Evolutionary conservation across 2,888 invertebrate species (phyloP).

Genomic region (Podabrus alpinus): DNA sequence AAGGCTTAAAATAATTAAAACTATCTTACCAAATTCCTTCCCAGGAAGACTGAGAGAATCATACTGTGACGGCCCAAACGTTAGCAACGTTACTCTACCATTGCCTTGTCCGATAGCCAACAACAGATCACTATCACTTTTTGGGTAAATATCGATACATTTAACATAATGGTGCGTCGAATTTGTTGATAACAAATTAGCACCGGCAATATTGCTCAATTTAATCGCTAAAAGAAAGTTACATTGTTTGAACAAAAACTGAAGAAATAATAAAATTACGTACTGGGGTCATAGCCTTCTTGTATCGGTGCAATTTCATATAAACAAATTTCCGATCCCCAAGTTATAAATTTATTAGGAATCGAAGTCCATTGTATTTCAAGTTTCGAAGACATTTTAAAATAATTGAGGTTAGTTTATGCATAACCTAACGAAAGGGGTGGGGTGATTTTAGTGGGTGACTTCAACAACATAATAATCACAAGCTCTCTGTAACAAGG

Average conservation of each 20-base stretch:
- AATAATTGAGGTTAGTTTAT: not conserved
- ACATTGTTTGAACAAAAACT: not conserved
- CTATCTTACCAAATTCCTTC: slow-evolving; percentile 71
- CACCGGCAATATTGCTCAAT: slow-evolving; percentile 71
- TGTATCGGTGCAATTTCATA: slow-evolving; percentile 74
- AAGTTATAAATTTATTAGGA: slow-evolving; percentile 83
- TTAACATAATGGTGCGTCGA: slow-evolving; percentile 79
- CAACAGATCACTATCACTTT: slow-evolving; percentile 74
- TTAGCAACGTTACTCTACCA: slow-evolving; percentile 83
- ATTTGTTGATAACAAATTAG: slow-evolving; percentile 73
- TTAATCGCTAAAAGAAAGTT: slow-evolving; percentile 60
- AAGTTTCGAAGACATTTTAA: slow-evolving; percentile 61
- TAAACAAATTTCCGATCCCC: slow-evolving; percentile 87
- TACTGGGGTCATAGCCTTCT: slow-evolving; percentile 58
- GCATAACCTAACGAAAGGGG: not conserved
- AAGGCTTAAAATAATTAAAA: not conserved
- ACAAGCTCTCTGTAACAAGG: not conserved
- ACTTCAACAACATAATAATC: not conserved
- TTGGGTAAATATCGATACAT: slow-evolving; percentile 85
- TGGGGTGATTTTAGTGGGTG: not conserved
- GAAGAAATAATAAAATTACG: not conserved
- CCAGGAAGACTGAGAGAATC: slow-evolving; percentile 72
- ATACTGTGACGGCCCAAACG: slow-evolving; percentile 70
- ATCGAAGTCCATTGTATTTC: slow-evolving; percentile 90
- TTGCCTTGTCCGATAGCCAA: slow-evolving; percentile 87